Evolutionary conservation across 2,797 vertebrate genomes (phyloP).

Genomic region (Arrhamphus sclerolepis): DNA sequence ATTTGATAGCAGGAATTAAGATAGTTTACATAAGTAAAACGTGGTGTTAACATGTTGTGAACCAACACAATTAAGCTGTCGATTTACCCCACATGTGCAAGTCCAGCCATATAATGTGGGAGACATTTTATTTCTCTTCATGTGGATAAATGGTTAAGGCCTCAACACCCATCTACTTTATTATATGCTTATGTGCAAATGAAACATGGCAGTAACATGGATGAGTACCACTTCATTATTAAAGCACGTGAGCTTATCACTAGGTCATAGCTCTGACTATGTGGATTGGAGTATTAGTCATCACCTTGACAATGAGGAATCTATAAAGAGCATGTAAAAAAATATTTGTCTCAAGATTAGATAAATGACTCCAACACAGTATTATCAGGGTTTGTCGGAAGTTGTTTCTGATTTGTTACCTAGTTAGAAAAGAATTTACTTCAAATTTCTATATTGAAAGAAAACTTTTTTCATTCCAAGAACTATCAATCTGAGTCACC

Average conservation of each 20-base stretch:
- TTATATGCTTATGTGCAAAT: constrained; percentile 31
- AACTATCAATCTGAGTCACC: constrained; percentile 32
- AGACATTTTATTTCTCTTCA: constrained; percentile 22
- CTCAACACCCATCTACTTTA: constrained; percentile 16
- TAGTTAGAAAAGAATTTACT: no score
- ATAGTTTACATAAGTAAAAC: constrained; percentile 33
- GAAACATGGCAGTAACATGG: constrained; percentile 30
- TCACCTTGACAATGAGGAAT: constrained; percentile 52
- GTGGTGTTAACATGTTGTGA: constrained; percentile 66
- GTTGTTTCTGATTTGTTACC: no score
- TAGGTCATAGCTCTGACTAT: constrained; percentile 54
- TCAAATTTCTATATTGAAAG: no score
- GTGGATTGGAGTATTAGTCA: constrained; percentile 57
- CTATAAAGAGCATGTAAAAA: no score
- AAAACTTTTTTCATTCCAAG: constrained; percentile 62
- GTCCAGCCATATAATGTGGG: not conserved
- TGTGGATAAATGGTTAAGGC: not conserved
- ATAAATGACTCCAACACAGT: no score
- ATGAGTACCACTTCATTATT: constrained; percentile 39
- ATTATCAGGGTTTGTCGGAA: no score
- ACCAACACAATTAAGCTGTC: constrained; percentile 3
- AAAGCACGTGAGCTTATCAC: constrained; percentile 34
- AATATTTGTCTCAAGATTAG: no score
- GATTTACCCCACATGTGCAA: constrained; percentile 21
- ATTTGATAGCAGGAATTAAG: constrained; percentile 51